These are phyloP conservation scores for Cydia splendana DNA, from an alignment of 1,140 invertebrate genomes.

Conservation along the genomic window DNA sequence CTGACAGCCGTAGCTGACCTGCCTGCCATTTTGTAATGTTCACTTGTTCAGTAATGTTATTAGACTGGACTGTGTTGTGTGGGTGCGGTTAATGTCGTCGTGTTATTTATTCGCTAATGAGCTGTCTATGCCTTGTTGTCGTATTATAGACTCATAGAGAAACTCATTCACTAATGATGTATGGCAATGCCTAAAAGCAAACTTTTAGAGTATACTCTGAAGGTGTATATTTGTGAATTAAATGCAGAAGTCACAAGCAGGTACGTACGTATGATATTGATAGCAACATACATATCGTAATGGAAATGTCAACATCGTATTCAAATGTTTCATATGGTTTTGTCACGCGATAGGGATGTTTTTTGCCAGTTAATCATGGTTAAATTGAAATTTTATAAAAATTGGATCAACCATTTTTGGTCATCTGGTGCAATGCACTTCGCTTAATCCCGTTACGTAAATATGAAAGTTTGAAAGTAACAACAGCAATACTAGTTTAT, in stretches of 20 bases:
- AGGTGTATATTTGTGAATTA: not conserved
- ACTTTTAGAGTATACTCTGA: not conserved
- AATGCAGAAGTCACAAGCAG: constrained; percentile 21
- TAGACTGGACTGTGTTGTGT: not conserved
- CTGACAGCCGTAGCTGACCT: not conserved
- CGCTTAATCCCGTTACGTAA: not conserved
- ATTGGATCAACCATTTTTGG: not conserved
- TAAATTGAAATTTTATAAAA: no score
- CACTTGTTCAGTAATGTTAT: not conserved
- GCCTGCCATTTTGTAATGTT: constrained; percentile 24
- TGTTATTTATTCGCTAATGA: not conserved
- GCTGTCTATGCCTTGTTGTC: not conserved
- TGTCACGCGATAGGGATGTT: not conserved
- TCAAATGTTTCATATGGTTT: not conserved
- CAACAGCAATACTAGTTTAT: not conserved
- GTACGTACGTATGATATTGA: constrained; percentile 1
- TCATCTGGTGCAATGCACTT: not conserved
- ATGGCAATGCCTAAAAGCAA: not conserved
- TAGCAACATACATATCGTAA: no score
- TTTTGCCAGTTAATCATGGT: not conserved
- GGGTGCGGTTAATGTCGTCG: constrained; percentile 9
- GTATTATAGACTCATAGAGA: not conserved
- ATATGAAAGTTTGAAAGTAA: not conserved
- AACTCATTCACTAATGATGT: not conserved
- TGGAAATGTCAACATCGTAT: not conserved